A percentile compares a stretch with the other conserved stretches of the same genome.
These are phyloP conservation scores for Scarus forsteni DNA, from an alignment of 2,797 vertebrate genomes.

Conservation along the genomic window DNA sequence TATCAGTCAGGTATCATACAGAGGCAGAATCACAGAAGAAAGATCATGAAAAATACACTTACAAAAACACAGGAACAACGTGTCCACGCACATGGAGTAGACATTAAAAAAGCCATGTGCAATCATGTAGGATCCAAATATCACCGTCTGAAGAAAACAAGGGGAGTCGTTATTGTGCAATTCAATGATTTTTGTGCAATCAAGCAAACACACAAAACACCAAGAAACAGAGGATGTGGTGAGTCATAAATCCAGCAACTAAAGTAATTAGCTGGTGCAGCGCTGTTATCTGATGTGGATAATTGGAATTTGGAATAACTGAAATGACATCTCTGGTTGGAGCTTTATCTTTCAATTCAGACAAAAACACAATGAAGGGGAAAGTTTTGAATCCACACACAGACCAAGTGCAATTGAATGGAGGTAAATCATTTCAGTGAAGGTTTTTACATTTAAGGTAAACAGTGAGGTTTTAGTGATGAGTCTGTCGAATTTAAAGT, in stretches of 20 bases:
- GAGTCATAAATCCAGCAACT: not conserved
- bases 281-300: not conserved
- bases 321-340: not conserved
- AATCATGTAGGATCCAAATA: conserved; percentile 93
- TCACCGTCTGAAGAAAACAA: conserved; percentile 87
- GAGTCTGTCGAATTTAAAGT: not conserved
- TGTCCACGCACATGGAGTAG: conserved; percentile 97
- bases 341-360: not conserved
- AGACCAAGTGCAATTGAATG: not conserved
- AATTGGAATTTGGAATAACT: not conserved
- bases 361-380: conserved; percentile 1
- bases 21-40: conserved; percentile 3
- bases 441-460: not conserved
- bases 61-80: conserved; percentile 98
- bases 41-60: conserved; percentile 79
- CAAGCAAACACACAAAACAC: conserved; percentile 4
- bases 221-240: not conserved
- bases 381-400: not conserved
- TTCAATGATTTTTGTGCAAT: not conserved
- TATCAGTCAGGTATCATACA: conserved; percentile 11
- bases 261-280: conserved; percentile 10
- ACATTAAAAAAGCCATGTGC: conserved; percentile 97
- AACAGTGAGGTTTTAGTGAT: not conserved
- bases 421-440: not conserved
- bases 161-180: not conserved